These are phyloP conservation scores for Stigmatopora nigra DNA, from an alignment of 2,113 vertebrate species.

Conservation along the genomic window DNA sequence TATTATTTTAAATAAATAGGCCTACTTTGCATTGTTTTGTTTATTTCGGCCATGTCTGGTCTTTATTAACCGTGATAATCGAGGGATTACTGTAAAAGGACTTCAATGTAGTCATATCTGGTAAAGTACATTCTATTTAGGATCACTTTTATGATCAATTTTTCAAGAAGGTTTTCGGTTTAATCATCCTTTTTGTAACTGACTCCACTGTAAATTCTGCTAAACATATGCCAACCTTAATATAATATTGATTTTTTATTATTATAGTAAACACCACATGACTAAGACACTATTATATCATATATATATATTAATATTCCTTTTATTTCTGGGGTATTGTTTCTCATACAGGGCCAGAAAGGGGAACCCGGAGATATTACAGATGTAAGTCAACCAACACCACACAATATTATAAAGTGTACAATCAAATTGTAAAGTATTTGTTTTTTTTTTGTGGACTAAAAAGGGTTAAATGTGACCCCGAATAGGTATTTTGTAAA, in stretches of 20 bases:
- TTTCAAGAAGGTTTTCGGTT: not conserved
- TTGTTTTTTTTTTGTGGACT: not conserved
- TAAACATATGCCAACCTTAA: not conserved
- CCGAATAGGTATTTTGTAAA: constrained; percentile 14
- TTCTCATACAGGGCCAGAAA: constrained; percentile 78
- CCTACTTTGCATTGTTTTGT: too few species aligned
- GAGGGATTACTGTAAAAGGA: not conserved
- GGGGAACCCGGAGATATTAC: constrained; percentile 89
- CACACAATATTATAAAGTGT: not conserved
- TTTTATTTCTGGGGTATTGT: constrained; percentile 7
- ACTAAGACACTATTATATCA: not conserved
- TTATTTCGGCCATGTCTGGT: too few species aligned
- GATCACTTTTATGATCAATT: not conserved
- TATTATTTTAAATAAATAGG: too few species aligned
- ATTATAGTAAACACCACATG: not conserved
- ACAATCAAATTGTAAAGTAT: not conserved
- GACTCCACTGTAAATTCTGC: not conserved
- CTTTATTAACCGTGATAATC: too few species aligned
- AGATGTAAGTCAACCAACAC: constrained; percentile 68
- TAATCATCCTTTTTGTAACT: not conserved
- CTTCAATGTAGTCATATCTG: not conserved
- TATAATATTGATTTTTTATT: too few species aligned
- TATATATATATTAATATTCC: not conserved
- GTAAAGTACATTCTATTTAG: not conserved
- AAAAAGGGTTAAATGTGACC: not conserved